phyloP scores from a whole-genome alignment of 2,888 invertebrate species.

The Pseudanteris insignis region DNA sequence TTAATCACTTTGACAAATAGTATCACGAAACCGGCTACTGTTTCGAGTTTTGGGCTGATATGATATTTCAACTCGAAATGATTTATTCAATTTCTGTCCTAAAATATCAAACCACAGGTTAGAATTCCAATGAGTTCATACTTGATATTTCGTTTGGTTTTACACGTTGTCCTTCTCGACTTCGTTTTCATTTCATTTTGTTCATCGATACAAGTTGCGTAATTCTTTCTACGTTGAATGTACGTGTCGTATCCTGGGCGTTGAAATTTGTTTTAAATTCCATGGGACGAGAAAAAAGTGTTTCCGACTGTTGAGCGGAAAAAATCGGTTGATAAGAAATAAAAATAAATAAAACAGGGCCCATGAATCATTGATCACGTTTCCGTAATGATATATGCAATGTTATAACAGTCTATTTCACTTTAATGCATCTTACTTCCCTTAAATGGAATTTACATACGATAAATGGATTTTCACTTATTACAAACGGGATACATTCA shows the following conservation, averaged over 20 bases:
- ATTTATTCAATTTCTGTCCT: conserved; percentile 23
- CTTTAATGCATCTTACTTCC: too few relatives aligned
- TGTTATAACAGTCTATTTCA: not conserved
- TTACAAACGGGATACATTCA: too few relatives aligned
- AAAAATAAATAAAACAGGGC: too few relatives aligned
- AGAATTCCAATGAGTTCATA: conserved; percentile 20
- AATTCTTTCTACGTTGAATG: conserved; percentile 39
- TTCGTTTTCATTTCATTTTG: conserved; percentile 17
- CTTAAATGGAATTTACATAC: too few relatives aligned
- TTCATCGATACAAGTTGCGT: conserved; percentile 25
- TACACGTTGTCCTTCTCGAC: conserved; percentile 1
- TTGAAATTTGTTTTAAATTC: conserved; percentile 31
- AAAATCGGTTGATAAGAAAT: too few relatives aligned
- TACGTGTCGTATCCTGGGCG: conserved; percentile 42
- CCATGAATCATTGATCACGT: too few relatives aligned
- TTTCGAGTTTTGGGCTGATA: not conserved
- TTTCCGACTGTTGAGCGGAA: conserved; percentile 29
- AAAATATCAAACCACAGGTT: conserved; percentile 6
- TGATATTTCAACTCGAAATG: conserved; percentile 8
- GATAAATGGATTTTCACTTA: too few relatives aligned
- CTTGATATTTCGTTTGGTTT: conserved; percentile 5
- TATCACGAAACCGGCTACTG: not conserved
- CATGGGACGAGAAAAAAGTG: conserved; percentile 33
- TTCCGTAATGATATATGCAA: not conserved
- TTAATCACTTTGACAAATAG: too few relatives aligned